Conservation (phyloP, 1,140 invertebrate species). For the Trigoniulus corallinus region DNA sequence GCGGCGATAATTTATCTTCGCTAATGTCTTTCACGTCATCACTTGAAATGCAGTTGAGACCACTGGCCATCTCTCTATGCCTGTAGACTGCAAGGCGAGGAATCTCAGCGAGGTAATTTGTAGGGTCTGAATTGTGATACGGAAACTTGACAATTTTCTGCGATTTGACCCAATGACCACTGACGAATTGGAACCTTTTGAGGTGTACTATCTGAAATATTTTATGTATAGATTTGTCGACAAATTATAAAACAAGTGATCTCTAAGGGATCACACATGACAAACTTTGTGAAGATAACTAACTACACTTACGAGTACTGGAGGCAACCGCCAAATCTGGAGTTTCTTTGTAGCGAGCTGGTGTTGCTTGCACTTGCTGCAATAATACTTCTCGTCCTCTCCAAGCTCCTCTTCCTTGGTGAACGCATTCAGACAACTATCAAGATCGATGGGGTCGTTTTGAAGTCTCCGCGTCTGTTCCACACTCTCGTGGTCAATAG, state of each 20-base stretch:
- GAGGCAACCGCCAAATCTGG: conserved; percentile 74
- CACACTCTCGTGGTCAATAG: conserved; percentile 53
- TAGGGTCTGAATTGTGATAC: conserved; percentile 62
- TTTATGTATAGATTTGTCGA: no score
- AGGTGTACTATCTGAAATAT: conserved; percentile 61
- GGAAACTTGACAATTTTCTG: conserved; percentile 81
- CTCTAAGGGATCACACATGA: background rate
- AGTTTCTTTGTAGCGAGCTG: conserved; percentile 72
- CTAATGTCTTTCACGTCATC: background rate
- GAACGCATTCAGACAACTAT: conserved; percentile 61
- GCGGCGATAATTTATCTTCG: background rate
- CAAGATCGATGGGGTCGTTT: conserved; percentile 58
- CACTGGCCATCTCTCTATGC: background rate
- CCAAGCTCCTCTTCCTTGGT: conserved; percentile 62
- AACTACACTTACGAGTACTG: conserved; percentile 48
- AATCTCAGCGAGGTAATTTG: conserved; percentile 43
- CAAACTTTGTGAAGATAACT: conserved; percentile 3
- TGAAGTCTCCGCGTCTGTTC: conserved; percentile 43
- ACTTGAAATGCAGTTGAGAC: no score
- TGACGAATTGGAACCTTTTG: conserved; percentile 74
- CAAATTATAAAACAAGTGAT: background rate
- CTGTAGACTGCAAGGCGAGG: background rate
- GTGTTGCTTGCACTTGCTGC: conserved; percentile 58
- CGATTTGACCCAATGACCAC: conserved; percentile 81
- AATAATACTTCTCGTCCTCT: conserved; percentile 64